phyloP scores from a whole-genome alignment of 2,888 invertebrate species.

The Lasius fuliginosus region DNA sequence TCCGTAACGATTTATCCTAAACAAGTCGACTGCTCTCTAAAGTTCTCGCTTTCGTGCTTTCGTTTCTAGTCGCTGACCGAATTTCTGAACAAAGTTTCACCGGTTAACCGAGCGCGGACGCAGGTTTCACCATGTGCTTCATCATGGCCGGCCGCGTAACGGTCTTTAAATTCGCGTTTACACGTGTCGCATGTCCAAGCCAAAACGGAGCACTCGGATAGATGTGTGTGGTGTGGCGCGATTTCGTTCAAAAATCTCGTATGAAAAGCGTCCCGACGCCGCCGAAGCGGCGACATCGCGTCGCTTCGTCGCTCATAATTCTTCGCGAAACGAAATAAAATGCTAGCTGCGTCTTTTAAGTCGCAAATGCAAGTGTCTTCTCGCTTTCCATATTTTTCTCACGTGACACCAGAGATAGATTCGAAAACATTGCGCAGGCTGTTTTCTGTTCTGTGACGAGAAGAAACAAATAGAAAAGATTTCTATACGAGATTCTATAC shows the following conservation, averaged over 20 bases:
- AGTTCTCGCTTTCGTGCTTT: background rate
- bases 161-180: constrained; percentile 52
- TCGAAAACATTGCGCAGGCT: background rate
- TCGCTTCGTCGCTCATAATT: constrained; percentile 40
- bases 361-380: background rate
- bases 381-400: constrained; percentile 3
- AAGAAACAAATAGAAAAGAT: background rate
- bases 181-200: constrained; percentile 39
- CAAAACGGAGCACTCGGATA: background rate
- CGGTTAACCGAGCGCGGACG: background rate
- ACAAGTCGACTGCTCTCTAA: background rate
- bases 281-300: constrained; percentile 18
- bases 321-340: constrained; percentile 28
- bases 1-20: constrained; percentile 6
- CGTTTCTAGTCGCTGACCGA: constrained; percentile 25
- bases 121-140: constrained; percentile 9
- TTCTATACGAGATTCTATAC: background rate
- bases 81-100: constrained; percentile 40
- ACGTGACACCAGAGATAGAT: background rate
- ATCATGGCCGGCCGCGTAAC: constrained; percentile 24
- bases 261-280: background rate
- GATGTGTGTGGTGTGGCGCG: background rate
- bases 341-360: constrained; percentile 11
- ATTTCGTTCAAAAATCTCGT: background rate
- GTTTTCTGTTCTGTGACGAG: background rate